Evolutionary conservation across 2,888 invertebrate genomes (phyloP), one percentile per base, ranked within the genome.

Genomic region (Limulus polyphemus): DNA sequence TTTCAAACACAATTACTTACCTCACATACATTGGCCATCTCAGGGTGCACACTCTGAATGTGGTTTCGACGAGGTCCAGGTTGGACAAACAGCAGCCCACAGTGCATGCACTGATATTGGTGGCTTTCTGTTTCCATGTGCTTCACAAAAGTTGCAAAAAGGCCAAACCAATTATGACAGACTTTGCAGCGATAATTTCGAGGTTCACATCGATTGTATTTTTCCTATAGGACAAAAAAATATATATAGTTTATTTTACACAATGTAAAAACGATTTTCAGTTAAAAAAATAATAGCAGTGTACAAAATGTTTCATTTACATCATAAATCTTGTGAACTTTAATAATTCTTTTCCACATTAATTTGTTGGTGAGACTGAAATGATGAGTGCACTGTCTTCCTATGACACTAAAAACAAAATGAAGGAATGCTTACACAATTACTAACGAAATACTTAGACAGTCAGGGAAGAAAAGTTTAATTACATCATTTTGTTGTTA

Each of bases 81-180:
- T 50, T 69, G 68, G 11, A 70, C 70, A 59, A 70, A 70, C 11
- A 69, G 62, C 47, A 70, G 62, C 17, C 70, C 70, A 65, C 70
- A 70, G 57, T 70, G 67, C n/a, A 61, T 62, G 58, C 70, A 70
- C 13, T 64, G 64, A 61, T 70, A 69, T 49, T 68, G 67, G 59
- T 70, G 70, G 47, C 65, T 65, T 63, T 70, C 70, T n/a, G 69
- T 70, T 62, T 70, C 70, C 68, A 70, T 65, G 51, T 70, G 70
- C 49, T 69, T 67, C 7, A 70, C 67, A 62, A 68, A 70, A 51
- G 70, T 69, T 47, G 70, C 69, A 60, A 67, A 66, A 52, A 70
- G 62, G 49, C 70, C 70, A 62, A 69, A 70, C 68, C 70, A 70
- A 48, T 67, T 70, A 32, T 70, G 70, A 62, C 70, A 70, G n/a